Base-by-base conservation (phyloP, 35 echinoderm and acorn worm genomes). In the Acanthaster planci region DNA sequence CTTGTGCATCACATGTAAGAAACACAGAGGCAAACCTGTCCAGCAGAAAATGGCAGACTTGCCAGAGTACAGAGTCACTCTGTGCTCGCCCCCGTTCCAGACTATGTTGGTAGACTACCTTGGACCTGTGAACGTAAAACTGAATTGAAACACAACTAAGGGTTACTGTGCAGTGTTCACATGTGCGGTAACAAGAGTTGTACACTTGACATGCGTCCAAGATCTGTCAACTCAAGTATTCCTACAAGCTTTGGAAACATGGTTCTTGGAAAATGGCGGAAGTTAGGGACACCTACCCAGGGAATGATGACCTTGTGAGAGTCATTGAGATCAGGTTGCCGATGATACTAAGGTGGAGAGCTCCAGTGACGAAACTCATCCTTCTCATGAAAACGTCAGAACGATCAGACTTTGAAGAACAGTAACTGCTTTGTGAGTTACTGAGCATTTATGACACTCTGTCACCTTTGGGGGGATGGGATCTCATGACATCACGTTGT, bases 101-200 rank as follows among this genome's bases (percentile, higher is more conserved):
- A 94, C 92, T 21, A 94, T 86, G 27, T 35, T 89, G n/a, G 91
- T 89, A 7, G 91, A 93, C 40, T 89, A 93, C 55, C 76, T 93
- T 47, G 91, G 91, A n/a, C 91, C 91, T 31, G 76, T 93, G 5
- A 93, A 89, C 16, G 86, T 93, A 40, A 93, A 93, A 55, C 53
- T 93, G 29, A 92, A 86, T 34, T 39, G 86, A 38, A 89, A 93
- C 87, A 93, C 91, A 10, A 82, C 59, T 54, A 89, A 88, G 38
- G 91, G 91, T 37, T 88, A 93, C 86, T 93, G 91, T 72, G 86
- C 80, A 51, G 55, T 93, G 18, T 93, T 89, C 75, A 93, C 91
- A 7, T 90, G 87, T 90, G 88, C 88, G 26, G 92, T 94, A 7
- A 94, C 84, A 0, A 89, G 92, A 82, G 90, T 81, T 76, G 92